Conservation (phyloP, 2,113 vertebrate genomes). For the Scatophagus argus region DNA sequence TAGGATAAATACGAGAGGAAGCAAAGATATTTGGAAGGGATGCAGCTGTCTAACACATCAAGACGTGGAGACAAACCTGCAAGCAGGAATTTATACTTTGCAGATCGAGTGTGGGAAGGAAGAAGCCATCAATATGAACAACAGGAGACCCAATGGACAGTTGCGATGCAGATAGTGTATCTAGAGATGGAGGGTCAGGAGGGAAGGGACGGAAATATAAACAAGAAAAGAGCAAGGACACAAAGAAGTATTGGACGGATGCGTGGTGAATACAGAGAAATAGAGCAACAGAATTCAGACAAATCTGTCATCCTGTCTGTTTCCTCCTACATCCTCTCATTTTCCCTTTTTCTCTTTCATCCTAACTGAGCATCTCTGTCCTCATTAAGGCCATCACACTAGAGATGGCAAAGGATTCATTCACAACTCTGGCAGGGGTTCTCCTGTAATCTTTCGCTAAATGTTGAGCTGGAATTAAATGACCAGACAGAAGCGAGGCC, state of each 20-base stretch:
- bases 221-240: conserved; percentile 38
- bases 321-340: neutral
- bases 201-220: conserved; percentile 9
- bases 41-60: neutral
- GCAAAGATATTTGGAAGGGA: conserved; percentile 15
- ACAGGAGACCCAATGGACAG: conserved; percentile 24
- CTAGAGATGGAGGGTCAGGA: conserved; percentile 17
- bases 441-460: conserved; percentile 60
- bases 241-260: conserved; percentile 15
- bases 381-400: conserved; percentile 46
- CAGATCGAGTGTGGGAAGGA: conserved; percentile 39
- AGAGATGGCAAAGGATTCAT: conserved; percentile 24
- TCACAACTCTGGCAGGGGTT: conserved; percentile 26
- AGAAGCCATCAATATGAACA: conserved; percentile 20
- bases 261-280: conserved; percentile 2
- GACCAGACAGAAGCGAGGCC: conserved; percentile 56
- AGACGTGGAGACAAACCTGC: conserved; percentile 21
- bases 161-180: conserved; percentile 56
- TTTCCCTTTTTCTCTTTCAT: conserved; percentile 7
- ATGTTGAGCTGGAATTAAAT: conserved; percentile 68
- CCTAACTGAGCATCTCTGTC: conserved; percentile 20
- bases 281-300: conserved; percentile 1
- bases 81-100: conserved; percentile 31
- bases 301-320: conserved; percentile 1
- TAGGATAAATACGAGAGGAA: neutral